Evolutionary conservation across 2,797 vertebrate species (phyloP).

Genomic region (Lithobates sylvaticus): DNA sequence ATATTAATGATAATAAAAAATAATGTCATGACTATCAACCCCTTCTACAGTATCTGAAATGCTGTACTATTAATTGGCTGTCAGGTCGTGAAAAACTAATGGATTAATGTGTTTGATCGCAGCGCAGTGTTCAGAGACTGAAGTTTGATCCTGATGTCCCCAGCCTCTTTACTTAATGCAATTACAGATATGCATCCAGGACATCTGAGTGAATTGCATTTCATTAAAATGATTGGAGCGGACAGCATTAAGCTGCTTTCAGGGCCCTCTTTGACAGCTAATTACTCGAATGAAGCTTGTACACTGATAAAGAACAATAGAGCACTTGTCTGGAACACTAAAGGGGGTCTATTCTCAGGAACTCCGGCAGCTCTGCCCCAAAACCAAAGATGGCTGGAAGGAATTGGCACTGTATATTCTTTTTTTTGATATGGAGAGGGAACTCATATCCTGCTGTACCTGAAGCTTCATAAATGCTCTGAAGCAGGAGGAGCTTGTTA

Average conservation of each 20-base stretch:
- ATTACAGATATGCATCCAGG: constrained; percentile 94
- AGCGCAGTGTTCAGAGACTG: constrained; percentile 81
- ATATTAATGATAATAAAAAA: constrained; percentile 65
- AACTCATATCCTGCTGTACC: constrained; percentile 38
- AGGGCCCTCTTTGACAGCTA: constrained; percentile 94
- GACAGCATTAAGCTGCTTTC: constrained; percentile 96
- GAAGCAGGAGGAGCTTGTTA: constrained; percentile 33
- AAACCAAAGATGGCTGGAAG: constrained; percentile 47
- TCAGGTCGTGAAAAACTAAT: constrained; percentile 91
- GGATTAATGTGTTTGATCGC: constrained; percentile 88
- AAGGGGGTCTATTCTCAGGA: constrained; percentile 61
- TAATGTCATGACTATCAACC: constrained; percentile 71
- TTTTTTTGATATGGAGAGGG: constrained; percentile 13
- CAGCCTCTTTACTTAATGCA: constrained; percentile 86
- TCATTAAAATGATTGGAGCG: constrained; percentile 97
- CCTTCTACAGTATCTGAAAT: constrained; percentile 76
- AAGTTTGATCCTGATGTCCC: constrained; percentile 79
- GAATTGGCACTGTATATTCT: constrained; percentile 27
- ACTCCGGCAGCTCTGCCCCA: constrained; percentile 55
- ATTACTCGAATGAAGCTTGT: constrained; percentile 97
- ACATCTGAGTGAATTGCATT: constrained; percentile 94
- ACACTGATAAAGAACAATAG: constrained; percentile 92
- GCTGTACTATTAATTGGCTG: constrained; percentile 92
- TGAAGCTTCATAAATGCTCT: constrained; percentile 15
- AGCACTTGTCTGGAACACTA: constrained; percentile 76